Percentiles rank a stretch among this genome's conserved stretches.
Conservation (phyloP, 2,888 invertebrate species). For the Acanthosepion pharaonis region DNA sequence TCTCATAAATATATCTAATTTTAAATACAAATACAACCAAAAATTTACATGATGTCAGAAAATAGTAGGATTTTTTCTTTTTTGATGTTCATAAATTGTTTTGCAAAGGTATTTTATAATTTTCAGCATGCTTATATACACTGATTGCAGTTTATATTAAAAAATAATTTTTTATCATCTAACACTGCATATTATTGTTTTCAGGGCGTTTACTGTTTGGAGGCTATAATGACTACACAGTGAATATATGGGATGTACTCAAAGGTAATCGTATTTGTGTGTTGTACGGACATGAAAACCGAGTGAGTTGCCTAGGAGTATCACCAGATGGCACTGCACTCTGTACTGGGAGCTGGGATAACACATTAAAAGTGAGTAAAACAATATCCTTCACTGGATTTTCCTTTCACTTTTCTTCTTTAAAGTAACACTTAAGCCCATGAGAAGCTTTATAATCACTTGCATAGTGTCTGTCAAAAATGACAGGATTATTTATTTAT, state of each 20-base stretch:
- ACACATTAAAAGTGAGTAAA: constrained; percentile 84
- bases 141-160: not conserved
- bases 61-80: no score
- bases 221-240: constrained; percentile 98
- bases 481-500: no score
- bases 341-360: constrained; percentile 98
- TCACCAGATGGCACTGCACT: constrained; percentile 98
- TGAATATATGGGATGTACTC: constrained; percentile 98
- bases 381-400: not conserved
- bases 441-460: not conserved
- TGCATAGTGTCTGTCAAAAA: no score
- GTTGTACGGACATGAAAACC: constrained; percentile 95
- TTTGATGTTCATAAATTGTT: no score
- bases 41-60: no score
- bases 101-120: no score
- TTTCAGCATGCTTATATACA: no score
- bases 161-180: not conserved
- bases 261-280: constrained; percentile 92
- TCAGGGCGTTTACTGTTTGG: constrained; percentile 93
- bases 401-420: no score
- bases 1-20: no score
- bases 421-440: no score
- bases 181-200: not conserved
- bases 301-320: constrained; percentile 85
- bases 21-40: no score